Base-by-base conservation (phyloP, 2,113 vertebrate species). In the Bambusicola thoracicus region DNA sequence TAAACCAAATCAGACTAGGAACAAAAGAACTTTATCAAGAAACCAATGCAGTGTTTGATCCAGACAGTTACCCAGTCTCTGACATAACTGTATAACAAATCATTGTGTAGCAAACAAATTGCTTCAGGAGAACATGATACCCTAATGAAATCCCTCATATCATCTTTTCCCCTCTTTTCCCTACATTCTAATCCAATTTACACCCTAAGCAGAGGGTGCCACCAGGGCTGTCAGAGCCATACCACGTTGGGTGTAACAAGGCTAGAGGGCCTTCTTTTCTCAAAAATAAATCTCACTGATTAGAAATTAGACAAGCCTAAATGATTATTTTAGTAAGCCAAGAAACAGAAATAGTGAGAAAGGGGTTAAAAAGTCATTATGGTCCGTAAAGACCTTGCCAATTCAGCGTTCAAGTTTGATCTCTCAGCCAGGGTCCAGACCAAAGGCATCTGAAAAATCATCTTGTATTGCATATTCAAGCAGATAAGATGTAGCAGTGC, bases 321-420 rank as follows among this genome's bases (percentile, higher is more conserved):
- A 44, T 48, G 1, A 19, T 22, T 55, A 14, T 15, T 58, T 62
- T 85, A 27, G 63, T 44, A 80, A 81, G 19, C 10, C 41, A 75
- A 85, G 18, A 2, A 44, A 86, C 2, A 62, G 86, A 86, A 53
- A 18, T 12, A 0, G 25, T 48, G 30, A 27, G 24, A 69, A 92
- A 58, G 2, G 2, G 7, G 10, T 53, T 53, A 24, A 58, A 40
- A 36, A 36, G 53, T 62, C 55, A 16, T 40, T 41, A 49, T 27
- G 24, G 7, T 40, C 22, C 44, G 43, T 40, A 32, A 49, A 78
- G 74, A 20, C 24, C 32, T 73, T 90, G 53, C 3, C 53, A 73
- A 53, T 8, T 18, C 24, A 68, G 27, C 0, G 0, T 32, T 40
- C 14, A 21, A 32, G 13, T 51, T 7, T 6, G 16, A 63, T 22